phyloP scores from a whole-genome alignment of 2,888 invertebrate genomes.

The Palloptera scutellata region DNA sequence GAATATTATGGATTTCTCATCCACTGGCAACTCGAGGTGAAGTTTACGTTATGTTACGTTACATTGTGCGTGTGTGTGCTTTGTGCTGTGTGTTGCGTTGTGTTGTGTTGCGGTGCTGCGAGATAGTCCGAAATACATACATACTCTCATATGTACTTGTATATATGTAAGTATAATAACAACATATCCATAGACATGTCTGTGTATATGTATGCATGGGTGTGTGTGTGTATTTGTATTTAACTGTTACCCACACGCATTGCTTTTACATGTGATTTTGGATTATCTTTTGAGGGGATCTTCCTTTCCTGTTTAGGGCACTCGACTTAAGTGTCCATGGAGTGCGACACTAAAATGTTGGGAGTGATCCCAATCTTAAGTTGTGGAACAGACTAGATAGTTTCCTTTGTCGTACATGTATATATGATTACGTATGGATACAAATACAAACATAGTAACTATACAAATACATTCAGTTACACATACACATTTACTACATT shows the following conservation, averaged over 20 bases:
- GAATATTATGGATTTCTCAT: no score
- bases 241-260: slow-evolving; percentile 2
- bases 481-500: no score
- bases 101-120: no score
- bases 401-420: neutral
- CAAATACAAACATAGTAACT: no score
- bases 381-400: slow-evolving; percentile 15
- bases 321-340: slow-evolving; percentile 25
- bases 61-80: no score
- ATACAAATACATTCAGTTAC: no score
- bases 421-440: no score
- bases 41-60: no score
- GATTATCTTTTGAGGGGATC: slow-evolving; percentile 21
- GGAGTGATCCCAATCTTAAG: slow-evolving; percentile 30
- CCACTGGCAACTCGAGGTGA: no score
- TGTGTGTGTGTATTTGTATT: neutral
- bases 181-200: neutral
- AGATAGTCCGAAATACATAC: no score
- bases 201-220: neutral
- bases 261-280: slow-evolving; percentile 3
- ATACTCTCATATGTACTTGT: no score
- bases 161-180: neutral
- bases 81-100: no score
- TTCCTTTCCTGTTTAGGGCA: slow-evolving; percentile 17
- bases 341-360: slow-evolving; percentile 25